phyloP scores from a whole-genome alignment of 2,888 invertebrate species.

The Lumbricus terrestris region DNA sequence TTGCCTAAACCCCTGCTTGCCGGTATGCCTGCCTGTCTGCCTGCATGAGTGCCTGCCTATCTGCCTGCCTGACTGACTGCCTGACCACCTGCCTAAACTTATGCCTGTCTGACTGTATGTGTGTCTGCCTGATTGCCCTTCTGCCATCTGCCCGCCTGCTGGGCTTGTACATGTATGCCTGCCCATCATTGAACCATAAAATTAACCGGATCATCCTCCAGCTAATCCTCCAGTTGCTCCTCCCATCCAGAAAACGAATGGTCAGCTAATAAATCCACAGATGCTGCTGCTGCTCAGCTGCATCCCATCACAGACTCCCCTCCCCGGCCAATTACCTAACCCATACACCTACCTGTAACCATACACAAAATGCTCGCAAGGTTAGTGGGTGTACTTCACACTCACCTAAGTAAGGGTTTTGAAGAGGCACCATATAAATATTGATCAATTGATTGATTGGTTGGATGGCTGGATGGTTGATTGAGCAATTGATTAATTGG shows the following conservation, averaged over 20 bases:
- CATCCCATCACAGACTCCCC: neutral
- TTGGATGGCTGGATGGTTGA: too few species aligned
- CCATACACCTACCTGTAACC: neutral
- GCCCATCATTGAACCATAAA: neutral
- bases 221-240: neutral
- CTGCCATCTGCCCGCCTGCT: too few species aligned
- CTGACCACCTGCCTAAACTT: too few species aligned
- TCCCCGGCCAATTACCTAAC: neutral
- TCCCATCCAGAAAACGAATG: neutral
- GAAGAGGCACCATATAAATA: too few species aligned
- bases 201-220: neutral
- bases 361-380: too few species aligned
- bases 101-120: neutral
- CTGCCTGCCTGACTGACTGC: too few species aligned
- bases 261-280: neutral
- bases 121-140: neutral
- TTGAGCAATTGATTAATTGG: too few species aligned
- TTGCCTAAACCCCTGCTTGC: too few species aligned
- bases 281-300: neutral
- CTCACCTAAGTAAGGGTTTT: too few species aligned
- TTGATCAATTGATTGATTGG: too few species aligned
- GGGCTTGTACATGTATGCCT: neutral
- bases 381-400: too few species aligned
- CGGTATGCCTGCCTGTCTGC: neutral
- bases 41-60: neutral